These are phyloP conservation scores for Nycticryphes semicollaris DNA, from an alignment of 2,113 vertebrate species.

Conservation along the genomic window DNA sequence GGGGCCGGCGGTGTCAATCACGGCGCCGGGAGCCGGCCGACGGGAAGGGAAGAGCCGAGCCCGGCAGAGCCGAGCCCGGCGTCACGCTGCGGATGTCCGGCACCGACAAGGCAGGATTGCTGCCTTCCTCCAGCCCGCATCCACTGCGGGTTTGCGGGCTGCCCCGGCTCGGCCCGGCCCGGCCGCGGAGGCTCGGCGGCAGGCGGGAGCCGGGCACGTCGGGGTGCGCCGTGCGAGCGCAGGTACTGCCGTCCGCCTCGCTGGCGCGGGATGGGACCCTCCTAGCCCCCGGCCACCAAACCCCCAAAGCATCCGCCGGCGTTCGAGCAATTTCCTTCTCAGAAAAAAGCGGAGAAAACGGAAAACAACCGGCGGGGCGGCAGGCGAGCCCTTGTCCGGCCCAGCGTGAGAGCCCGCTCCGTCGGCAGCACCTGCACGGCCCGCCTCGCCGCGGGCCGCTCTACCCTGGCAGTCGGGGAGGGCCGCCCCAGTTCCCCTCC, in stretches of 20 bases:
- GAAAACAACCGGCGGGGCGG: neutral
- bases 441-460: neutral
- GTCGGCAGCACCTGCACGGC: neutral
- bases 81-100: constrained; percentile 74
- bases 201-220: neutral
- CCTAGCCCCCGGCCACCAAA: neutral
- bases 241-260: neutral
- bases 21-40: constrained; percentile 50
- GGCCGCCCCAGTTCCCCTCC: neutral
- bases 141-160: neutral
- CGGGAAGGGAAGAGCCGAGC: constrained; percentile 54
- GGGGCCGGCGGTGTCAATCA: constrained; percentile 76
- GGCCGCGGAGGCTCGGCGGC: neutral
- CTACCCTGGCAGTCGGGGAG: neutral
- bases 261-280: neutral
- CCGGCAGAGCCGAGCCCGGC: constrained; percentile 49
- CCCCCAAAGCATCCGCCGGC: neutral
- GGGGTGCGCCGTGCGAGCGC: neutral
- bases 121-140: neutral
- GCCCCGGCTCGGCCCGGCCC: neutral
- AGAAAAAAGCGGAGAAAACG: neutral
- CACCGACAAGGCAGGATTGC: neutral
- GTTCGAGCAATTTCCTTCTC: neutral
- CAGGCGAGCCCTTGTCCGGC: neutral
- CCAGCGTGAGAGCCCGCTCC: neutral